Percentiles rank a stretch among this genome's conserved stretches.
These are phyloP conservation scores for Criorhina ranunculi DNA, from an alignment of 2,888 invertebrate genomes.

Conservation along the genomic window DNA sequence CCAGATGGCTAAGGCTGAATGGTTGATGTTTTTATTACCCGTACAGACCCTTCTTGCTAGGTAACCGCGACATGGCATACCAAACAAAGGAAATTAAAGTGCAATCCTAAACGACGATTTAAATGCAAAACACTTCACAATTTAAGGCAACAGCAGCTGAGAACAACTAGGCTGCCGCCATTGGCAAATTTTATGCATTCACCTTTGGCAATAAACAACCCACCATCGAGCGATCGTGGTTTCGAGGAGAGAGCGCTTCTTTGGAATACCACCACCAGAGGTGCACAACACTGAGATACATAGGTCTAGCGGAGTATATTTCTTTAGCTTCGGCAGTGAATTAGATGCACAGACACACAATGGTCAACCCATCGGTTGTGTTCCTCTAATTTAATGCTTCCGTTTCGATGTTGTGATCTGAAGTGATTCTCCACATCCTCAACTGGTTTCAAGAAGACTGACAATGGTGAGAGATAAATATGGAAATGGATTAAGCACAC, in stretches of 20 bases:
- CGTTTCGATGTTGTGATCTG: constrained; percentile 65
- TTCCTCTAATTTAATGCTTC: constrained; percentile 76
- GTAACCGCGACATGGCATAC: constrained; percentile 39
- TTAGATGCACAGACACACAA: constrained; percentile 68
- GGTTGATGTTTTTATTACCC: constrained; percentile 73
- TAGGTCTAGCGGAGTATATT: constrained; percentile 45
- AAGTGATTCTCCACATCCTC: constrained; percentile 22
- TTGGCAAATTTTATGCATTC: constrained; percentile 76
- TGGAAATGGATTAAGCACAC: constrained; percentile 73
- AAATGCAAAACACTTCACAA: constrained; percentile 77
- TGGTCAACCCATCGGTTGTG: constrained; percentile 73
- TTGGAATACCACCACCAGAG: neutral
- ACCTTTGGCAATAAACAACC: constrained; percentile 70
- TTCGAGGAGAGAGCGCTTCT: constrained; percentile 29
- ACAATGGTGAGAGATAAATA: constrained; percentile 73
- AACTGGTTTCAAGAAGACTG: constrained; percentile 15
- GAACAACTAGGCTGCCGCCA: constrained; percentile 56
- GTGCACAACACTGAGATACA: constrained; percentile 3
- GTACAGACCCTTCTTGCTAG: constrained; percentile 41
- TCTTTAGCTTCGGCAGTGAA: constrained; percentile 55
- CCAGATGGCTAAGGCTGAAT: constrained; percentile 27
- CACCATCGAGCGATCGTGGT: constrained; percentile 8
- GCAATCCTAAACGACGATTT: constrained; percentile 76
- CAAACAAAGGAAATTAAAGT: constrained; percentile 72
- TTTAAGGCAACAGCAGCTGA: constrained; percentile 63